Evolutionary conservation across 2,113 vertebrate species (phyloP).

Genomic region (Anguilla japonica): DNA sequence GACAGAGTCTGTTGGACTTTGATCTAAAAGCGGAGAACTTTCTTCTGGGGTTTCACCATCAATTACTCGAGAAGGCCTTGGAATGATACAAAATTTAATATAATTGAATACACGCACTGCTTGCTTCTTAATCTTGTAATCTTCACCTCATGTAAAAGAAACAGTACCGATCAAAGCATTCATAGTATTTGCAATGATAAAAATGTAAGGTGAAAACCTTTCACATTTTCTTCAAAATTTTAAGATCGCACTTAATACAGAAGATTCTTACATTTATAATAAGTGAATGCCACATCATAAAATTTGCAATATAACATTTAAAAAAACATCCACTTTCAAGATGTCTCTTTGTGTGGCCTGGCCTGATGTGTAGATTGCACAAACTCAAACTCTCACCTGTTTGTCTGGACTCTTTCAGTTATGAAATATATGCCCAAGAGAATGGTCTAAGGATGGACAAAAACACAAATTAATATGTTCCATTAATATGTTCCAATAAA

Average conservation of each 20-base stretch:
- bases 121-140: not conserved
- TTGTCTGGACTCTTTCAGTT: conserved; percentile 42
- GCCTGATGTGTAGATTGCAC: not conserved
- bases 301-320: no score
- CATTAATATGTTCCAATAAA: not conserved
- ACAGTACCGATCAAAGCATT: not conserved
- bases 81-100: conserved; percentile 3
- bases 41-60: conserved; percentile 1
- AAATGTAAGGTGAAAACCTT: not conserved
- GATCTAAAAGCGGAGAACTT: not conserved
- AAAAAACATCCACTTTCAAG: no score
- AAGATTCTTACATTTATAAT: no score
- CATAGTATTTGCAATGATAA: not conserved
- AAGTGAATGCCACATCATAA: no score
- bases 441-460: conserved; percentile 55
- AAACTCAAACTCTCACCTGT: conserved; percentile 47
- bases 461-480: conserved; percentile 1
- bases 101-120: not conserved
- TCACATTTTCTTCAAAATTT: not conserved
- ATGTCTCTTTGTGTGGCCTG: not conserved
- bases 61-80: conserved; percentile 12
- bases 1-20: not conserved
- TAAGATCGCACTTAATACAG: no score
- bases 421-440: conserved; percentile 54
- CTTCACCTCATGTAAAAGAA: not conserved